Evolutionary conservation across 2,797 vertebrate genomes (phyloP).

Genomic region (Acanthurus lineatus): DNA sequence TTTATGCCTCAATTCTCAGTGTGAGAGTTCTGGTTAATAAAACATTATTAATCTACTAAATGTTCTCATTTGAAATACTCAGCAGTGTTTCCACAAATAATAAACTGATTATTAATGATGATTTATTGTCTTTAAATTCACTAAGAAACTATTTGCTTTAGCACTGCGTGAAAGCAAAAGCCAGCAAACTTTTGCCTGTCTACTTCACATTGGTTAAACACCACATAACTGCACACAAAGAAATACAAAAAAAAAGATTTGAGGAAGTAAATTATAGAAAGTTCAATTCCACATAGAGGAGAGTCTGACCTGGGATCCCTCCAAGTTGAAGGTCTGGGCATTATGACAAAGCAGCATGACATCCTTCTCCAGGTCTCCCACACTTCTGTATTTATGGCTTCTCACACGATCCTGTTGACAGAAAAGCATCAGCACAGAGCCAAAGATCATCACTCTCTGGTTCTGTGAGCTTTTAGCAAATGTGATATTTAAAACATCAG

Average conservation of each 20-base stretch:
- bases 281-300: accelerated
- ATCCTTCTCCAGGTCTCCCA: conserved; percentile 96
- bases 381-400: conserved; percentile 95
- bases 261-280: background rate
- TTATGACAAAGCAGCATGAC: conserved; percentile 97
- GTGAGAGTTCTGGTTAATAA: no score
- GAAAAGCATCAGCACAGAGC: background rate
- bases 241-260: background rate
- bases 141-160: background rate
- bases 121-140: background rate
- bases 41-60: no score
- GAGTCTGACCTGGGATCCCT: conserved; percentile 94
- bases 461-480: background rate
- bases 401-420: conserved; percentile 93
- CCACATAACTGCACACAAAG: background rate
- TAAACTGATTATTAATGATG: background rate
- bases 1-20: no score
- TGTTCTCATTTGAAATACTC: no score
- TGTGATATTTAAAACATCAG: background rate
- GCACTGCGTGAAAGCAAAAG: background rate
- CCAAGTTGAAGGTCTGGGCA: conserved; percentile 98
- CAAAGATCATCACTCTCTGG: background rate
- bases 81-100: no score
- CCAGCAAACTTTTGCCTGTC: background rate
- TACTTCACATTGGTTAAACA: background rate